Evolutionary conservation across 2,797 vertebrate species (phyloP), one percentile per base, ranked within the genome.

Genomic region (Mycteria americana): DNA sequence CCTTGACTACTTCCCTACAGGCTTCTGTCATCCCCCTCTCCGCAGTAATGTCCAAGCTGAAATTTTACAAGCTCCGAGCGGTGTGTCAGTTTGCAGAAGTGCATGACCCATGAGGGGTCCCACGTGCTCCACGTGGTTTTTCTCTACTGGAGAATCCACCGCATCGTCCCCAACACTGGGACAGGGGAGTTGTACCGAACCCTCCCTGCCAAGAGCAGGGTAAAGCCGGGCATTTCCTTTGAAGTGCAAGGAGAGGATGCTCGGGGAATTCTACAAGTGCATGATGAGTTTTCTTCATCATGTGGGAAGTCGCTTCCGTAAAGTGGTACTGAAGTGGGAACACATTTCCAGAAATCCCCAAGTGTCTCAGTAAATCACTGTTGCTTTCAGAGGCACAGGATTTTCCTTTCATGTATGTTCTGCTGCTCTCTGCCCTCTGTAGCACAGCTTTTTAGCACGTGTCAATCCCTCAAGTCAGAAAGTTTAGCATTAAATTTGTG

Each of bases 151-250:
- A 59, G 23, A 48, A 43, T 10, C n/a, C 76, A 35, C 15, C 27
- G 1, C 16, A 1, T 27, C 0, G 1, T 17, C 74, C 56, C 4
- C 0, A 59, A 37, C 0, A 2, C n/a, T 13, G 27, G 53, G 75
- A 62, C 8, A 25, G 13, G 24, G 22, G 15, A 48, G 10, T 28
- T 12, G 1, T 0, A 21, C 2, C 1, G 1, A 10, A 3, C 14
- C 39, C 21, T 14, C 25, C 24, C 33, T 6, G 24, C 22, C 14
- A 27, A 12, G 31, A 28, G 35, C 27, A 35, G 19, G 39, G 35
- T 21, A 6, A 18, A 3, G 19, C 60, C 10, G 10, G 23, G 19
- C 30, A 8, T 16, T 33, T 9, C 53, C 33, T 50, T 6, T 10
- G 13, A 41, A 54, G n/a, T 5, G 3, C 18, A 10, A 51, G 33